Evolutionary conservation across 2,888 invertebrate species (phyloP).

Genomic region (Agonopterix alstromeriana): DNA sequence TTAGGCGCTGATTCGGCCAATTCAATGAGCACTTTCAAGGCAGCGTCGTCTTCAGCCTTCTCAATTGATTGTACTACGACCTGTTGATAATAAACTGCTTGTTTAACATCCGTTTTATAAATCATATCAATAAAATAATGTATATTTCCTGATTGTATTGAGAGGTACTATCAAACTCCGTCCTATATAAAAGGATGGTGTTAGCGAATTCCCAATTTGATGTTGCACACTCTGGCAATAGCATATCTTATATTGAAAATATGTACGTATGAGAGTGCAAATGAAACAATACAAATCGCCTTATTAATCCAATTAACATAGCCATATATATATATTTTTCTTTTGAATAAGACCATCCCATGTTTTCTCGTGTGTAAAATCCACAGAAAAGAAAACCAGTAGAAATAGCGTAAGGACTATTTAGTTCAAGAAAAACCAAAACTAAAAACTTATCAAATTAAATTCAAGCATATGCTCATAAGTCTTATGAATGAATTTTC

Average conservation of each 20-base stretch:
- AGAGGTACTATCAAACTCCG: conserved; percentile 73
- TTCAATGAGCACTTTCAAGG: conserved; percentile 95
- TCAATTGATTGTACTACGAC: conserved; percentile 89
- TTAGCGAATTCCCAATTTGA: conserved; percentile 65
- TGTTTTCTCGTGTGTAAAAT: too few species aligned
- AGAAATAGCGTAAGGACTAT: too few species aligned
- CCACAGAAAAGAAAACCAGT: too few species aligned
- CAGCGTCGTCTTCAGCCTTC: conserved; percentile 90
- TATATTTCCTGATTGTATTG: conserved; percentile 34
- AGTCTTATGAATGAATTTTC: too few species aligned
- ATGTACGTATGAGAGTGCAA: conserved; percentile 47
- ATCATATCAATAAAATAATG: neutral
- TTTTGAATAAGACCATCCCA: too few species aligned
- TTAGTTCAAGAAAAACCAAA: too few species aligned
- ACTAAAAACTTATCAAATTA: too few species aligned
- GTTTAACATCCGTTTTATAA: neutral
- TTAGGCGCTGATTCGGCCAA: conserved; percentile 96
- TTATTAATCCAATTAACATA: too few species aligned
- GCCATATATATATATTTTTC: too few species aligned
- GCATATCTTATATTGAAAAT: conserved; percentile 41
- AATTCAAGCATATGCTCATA: too few species aligned
- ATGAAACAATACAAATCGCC: too few species aligned
- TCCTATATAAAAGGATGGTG: conserved; percentile 49
- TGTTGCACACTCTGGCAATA: conserved; percentile 66
- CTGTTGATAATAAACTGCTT: conserved; percentile 34